Percentiles rank a stretch among this genome's conserved stretches.
Conservation (phyloP, 1,140 invertebrate genomes). For the Zaprionus vittiger region DNA sequence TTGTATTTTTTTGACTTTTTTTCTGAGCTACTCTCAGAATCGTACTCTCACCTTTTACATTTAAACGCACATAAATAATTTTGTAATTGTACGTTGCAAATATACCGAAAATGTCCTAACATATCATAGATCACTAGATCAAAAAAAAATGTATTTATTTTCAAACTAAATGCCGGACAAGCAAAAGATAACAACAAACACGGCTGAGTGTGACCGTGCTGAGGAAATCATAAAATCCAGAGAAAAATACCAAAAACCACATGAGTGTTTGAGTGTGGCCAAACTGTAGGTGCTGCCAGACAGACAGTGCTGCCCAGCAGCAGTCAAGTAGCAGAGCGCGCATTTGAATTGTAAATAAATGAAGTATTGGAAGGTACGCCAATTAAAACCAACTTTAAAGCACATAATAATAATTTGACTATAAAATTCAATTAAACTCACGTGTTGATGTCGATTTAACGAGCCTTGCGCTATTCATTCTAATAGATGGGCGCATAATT, state of each 20-base stretch:
- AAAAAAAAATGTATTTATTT: constrained; percentile 35
- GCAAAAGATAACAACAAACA: constrained; percentile 32
- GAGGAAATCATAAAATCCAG: not conserved
- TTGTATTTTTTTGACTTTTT: not conserved
- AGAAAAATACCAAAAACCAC: constrained; percentile 5
- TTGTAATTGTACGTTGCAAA: constrained; percentile 37
- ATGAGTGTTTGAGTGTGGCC: not conserved
- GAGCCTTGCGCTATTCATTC: constrained; percentile 13
- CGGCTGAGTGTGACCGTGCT: constrained; percentile 6
- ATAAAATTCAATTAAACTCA: constrained; percentile 24
- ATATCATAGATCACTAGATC: constrained; percentile 57
- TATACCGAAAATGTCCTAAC: constrained; percentile 48
- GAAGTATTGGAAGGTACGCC: not conserved
- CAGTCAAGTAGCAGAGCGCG: not conserved
- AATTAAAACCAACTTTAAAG: not conserved
- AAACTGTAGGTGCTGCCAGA: constrained; percentile 6
- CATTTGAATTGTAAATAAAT: not conserved
- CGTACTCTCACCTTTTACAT: constrained; percentile 65
- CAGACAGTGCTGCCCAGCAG: constrained; percentile 9
- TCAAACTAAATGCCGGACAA: constrained; percentile 46
- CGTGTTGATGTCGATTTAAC: constrained; percentile 25
- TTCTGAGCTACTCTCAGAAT: not conserved
- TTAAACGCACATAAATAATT: constrained; percentile 67
- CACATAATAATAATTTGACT: not conserved
- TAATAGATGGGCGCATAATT: constrained; percentile 36